A percentile compares a stretch with the other conserved stretches of the same genome.
Evolutionary conservation across 2,113 vertebrate genomes (phyloP).

Genomic region (Turdus rufiventris): DNA sequence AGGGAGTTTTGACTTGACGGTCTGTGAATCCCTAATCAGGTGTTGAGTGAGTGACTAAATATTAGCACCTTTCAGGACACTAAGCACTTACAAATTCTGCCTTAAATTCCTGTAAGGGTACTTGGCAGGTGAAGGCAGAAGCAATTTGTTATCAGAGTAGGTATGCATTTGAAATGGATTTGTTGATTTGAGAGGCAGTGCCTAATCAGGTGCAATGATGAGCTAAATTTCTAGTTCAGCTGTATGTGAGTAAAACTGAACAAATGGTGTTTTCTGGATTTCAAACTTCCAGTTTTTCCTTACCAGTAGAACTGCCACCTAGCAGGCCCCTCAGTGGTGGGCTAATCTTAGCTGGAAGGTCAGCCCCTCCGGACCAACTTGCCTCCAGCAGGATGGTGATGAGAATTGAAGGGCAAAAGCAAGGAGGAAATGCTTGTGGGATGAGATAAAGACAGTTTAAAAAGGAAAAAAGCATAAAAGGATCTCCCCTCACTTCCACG

Average conservation of each 20-base stretch:
- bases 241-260: not conserved
- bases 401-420: not conserved
- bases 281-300: not conserved
- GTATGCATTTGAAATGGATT: not conserved
- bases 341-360: not conserved
- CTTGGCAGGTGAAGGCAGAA: not conserved
- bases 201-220: not conserved
- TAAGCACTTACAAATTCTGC: not conserved
- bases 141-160: not conserved
- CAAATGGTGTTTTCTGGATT: not conserved
- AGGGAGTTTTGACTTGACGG: not conserved
- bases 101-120: not conserved
- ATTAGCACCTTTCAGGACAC: not conserved
- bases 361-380: not conserved
- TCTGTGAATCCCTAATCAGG: conserved; percentile 1
- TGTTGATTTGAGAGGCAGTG: not conserved
- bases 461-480: not conserved
- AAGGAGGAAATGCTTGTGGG: not conserved
- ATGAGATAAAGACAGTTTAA: not conserved
- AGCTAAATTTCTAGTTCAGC: not conserved
- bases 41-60: not conserved
- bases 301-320: not conserved
- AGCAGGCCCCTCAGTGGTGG: not conserved
- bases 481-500: fast-evolving
- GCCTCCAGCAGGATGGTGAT: not conserved